phyloP scores from a whole-genome alignment of 2,113 vertebrate genomes.

The Nannospalax galili region DNA sequence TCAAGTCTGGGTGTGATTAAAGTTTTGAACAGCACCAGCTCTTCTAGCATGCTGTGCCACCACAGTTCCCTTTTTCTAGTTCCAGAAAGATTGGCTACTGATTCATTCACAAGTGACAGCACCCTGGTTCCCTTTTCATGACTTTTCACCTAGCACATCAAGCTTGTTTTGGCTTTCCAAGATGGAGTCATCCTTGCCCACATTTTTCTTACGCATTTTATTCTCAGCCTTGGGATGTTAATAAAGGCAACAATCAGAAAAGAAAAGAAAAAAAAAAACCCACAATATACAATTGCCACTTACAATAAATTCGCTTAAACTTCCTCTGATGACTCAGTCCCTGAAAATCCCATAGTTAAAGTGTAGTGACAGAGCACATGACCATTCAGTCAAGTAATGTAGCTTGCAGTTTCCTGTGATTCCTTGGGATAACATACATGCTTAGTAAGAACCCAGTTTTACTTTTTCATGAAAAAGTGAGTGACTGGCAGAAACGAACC shows the following conservation, averaged over 20 bases:
- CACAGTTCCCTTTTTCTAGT: background rate
- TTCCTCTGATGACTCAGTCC: background rate
- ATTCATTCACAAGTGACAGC: conserved; percentile 3
- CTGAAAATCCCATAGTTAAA: conserved; percentile 32
- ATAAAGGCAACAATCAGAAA: background rate
- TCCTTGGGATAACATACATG: background rate
- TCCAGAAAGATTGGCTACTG: conserved; percentile 7
- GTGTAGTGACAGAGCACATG: background rate
- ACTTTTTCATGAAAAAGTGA: background rate
- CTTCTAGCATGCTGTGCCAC: background rate
- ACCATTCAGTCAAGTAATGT: background rate
- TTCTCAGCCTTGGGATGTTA: background rate
- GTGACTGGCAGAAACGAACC: background rate
- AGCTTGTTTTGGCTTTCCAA: background rate
- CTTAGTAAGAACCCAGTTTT: background rate
- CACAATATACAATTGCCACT: background rate
- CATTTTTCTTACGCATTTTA: background rate
- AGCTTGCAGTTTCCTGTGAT: background rate
- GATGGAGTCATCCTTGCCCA: background rate
- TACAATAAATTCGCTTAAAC: background rate
- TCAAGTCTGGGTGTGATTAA: background rate
- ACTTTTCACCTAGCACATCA: background rate
- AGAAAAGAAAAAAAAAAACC: too few species aligned
- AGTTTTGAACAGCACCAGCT: background rate
- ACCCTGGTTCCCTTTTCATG: background rate